These are phyloP conservation scores for Neopipo cinnamomea DNA, from an alignment of 2,113 vertebrate genomes.

Conservation along the genomic window DNA sequence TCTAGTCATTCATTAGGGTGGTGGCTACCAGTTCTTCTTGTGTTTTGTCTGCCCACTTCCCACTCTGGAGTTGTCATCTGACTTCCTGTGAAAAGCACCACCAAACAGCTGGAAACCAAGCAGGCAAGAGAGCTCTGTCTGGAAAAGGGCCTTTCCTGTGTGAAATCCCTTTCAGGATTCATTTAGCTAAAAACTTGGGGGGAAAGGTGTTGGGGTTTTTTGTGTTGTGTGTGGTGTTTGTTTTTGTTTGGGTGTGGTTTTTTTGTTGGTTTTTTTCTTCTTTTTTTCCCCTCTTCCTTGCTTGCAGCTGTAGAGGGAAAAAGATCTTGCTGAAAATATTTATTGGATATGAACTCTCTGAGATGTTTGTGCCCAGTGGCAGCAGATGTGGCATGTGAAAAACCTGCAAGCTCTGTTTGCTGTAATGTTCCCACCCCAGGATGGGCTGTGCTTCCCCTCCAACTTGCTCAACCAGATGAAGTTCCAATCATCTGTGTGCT, in stretches of 20 bases:
- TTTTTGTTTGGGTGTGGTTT: no score
- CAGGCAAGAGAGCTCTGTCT: not conserved
- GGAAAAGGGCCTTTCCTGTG: not conserved
- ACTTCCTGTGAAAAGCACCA: not conserved
- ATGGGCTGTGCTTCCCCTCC: not conserved
- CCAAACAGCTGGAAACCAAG: not conserved
- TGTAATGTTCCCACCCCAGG: not conserved
- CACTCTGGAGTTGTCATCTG: not conserved
- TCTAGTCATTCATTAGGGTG: not conserved
- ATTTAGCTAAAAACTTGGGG: not conserved
- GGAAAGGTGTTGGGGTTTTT: not conserved
- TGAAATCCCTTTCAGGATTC: not conserved
- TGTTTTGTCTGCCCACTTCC: not conserved
- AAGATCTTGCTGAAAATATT: not conserved
- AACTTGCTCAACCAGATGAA: not conserved
- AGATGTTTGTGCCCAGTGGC: not conserved
- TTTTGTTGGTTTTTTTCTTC: not conserved
- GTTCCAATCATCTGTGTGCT: accelerated
- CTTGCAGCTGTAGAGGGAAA: not conserved
- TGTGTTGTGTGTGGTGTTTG: no score
- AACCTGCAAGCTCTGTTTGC: not conserved
- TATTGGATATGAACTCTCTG: not conserved
- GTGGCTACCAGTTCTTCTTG: not conserved
- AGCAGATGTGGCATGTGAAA: not conserved
- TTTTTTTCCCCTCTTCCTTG: accelerated